Evolutionary conservation across 2,888 invertebrate genomes (phyloP), one percentile per base, ranked within the genome.

Genomic region (Acleris emargana): DNA sequence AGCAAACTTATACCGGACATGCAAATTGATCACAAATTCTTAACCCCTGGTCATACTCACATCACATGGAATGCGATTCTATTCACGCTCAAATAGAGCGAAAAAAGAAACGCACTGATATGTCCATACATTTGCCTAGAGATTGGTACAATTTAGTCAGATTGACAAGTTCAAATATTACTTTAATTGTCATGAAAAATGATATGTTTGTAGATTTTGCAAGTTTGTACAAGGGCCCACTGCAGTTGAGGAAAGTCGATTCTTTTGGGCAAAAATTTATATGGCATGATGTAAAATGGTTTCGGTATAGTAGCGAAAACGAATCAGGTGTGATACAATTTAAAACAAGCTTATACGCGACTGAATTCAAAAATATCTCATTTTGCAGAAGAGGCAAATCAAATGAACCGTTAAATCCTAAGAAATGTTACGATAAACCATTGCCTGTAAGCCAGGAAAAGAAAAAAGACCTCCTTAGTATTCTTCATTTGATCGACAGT

Each of bases 211-310:
- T 60, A 51, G 51, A 59, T 25, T 43, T 61, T 22, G 54, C 60
- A 6, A 55, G 60, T 51, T 58, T 62, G 51, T 62, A 18, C 45
- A 66, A 68, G 58, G 67, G 58, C 2, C 67, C 62, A 49, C 58
- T 67, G 58, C 67, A 67, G 50, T 25, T 62, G 49, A n/a, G 67
- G 54, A 67, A 67, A 67, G 50, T 58, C 49, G 62, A 67, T 62
- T 17, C 57, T 45, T 62, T 58, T 54, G 67, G 67, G 16, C 58
- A 67, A 18, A 67, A 67, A 62, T 67, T 57, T 45, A 43, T 62
- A 58, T 67, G 67, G 67, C 67, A 62, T 53, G 58, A 61, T 57
- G 62, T 67, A 16, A 58, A 67, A 67, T 67, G 67, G 67, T 62
- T n/a, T n/a, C n/a, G n/a, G n/a, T n/a, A n/a, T n/a, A n/a, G n/a